Percentiles rank a stretch among this genome's conserved stretches.
These are phyloP conservation scores for Petroica traversi DNA, from an alignment of 2,113 vertebrate genomes.

Conservation along the genomic window DNA sequence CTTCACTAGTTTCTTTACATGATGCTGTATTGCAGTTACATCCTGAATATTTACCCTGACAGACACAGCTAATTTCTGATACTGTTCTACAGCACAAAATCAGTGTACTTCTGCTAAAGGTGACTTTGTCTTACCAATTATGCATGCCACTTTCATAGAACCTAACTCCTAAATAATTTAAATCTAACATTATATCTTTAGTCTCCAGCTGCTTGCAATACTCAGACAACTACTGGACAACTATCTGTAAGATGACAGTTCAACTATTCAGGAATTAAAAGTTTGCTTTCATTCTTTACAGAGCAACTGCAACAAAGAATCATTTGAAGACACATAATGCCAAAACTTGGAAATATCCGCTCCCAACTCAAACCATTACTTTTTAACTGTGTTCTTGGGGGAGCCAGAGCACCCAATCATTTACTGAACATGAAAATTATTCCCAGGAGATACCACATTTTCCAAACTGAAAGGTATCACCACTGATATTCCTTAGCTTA, in stretches of 20 bases:
- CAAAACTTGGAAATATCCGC: background rate
- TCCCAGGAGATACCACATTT: background rate
- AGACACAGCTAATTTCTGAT: background rate
- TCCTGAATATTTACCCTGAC: background rate
- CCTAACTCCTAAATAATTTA: background rate
- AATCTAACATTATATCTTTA: background rate
- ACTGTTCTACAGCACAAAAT: background rate
- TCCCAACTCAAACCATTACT: background rate
- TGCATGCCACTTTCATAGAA: background rate
- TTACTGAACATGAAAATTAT: background rate
- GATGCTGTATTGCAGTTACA: background rate
- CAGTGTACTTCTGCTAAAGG: background rate
- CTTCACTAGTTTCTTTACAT: background rate
- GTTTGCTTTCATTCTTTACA: background rate
- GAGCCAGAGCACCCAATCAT: background rate
- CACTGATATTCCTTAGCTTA: background rate
- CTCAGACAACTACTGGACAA: background rate
- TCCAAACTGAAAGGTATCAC: background rate
- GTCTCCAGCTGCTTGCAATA: background rate
- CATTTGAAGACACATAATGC: background rate
- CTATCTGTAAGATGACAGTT: background rate
- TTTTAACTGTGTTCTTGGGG: background rate
- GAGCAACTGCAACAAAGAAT: background rate
- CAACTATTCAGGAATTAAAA: background rate
- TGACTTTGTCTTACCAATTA: background rate